Conservation (phyloP, 1,140 invertebrate species). For the Lordiphosa clarofinis region DNA sequence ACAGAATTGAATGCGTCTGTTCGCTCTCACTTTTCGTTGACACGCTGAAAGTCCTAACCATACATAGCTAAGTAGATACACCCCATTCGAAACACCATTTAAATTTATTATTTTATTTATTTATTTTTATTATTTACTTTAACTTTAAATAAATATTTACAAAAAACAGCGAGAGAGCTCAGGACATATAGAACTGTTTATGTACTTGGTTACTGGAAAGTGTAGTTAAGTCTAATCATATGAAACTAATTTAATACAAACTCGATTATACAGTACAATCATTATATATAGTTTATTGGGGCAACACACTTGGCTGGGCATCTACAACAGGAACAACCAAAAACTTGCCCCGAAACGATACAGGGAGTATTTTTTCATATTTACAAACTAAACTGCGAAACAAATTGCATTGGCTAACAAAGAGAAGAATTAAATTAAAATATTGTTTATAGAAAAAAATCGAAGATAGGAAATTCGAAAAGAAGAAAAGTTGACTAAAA, state of each 20-base stretch:
- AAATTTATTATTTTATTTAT: slow-evolving; percentile 15
- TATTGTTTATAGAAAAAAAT: slow-evolving; percentile 30
- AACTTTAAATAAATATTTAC: slow-evolving; percentile 77
- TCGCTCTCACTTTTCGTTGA: no score
- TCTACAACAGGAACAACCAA: slow-evolving; percentile 35
- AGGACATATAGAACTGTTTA: slow-evolving; percentile 51
- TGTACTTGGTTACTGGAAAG: slow-evolving; percentile 28
- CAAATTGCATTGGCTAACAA: slow-evolving; percentile 62
- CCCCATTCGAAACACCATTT: no score
- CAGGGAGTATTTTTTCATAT: slow-evolving; percentile 55
- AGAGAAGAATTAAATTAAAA: slow-evolving; percentile 22
- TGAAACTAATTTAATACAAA: slow-evolving; percentile 69
- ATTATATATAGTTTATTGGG: slow-evolving; percentile 28
- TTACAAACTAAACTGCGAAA: slow-evolving; percentile 64
- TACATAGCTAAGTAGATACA: no score
- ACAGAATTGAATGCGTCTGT: no score
- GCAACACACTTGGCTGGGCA: slow-evolving; percentile 8
- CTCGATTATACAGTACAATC: slow-evolving; percentile 27
- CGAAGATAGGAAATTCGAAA: slow-evolving; percentile 4
- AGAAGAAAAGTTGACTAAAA: slow-evolving; percentile 63
- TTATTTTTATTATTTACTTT: slow-evolving; percentile 63
- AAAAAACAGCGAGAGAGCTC: slow-evolving; percentile 53
- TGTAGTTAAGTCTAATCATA: slow-evolving; percentile 46
- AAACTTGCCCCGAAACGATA: slow-evolving; percentile 15
- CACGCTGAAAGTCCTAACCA: no score